Base-by-base conservation (phyloP, 2,888 invertebrate genomes). In the Drosophila peninsularis region DNA sequence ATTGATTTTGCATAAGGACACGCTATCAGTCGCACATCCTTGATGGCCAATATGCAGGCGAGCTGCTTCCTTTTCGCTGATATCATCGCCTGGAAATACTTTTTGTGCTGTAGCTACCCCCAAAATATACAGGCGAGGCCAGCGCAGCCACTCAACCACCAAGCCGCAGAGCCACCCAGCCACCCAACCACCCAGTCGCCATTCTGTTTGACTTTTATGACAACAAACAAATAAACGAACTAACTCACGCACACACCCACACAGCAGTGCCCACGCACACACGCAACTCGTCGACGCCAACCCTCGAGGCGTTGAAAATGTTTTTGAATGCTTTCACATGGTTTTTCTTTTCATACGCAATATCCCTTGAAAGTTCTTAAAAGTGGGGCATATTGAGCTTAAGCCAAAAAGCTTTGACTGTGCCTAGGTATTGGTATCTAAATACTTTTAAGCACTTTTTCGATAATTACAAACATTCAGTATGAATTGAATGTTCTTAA, bases 181-280 rank as follows among this genome's bases (percentile, higher is more conserved):
- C 53, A 34, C 19, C 44, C 52, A 39, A 13, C 36, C 56, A 27
- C 53, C 36, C 47, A 45, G 55, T 54, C 62, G 68, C 61, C 82
- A 62, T 58, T 36, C 73, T 65, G 60, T 65, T 74, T 68, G 75
- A 71, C 62, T 81, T 78, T 79, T 78, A 71, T 81, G 78, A 68
- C 70, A 80, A 65, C 64, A 72, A 74, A 52, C 68, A 74, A 56
- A 79, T 64, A 75, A 79, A 69, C 64, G 60, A 56, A 78, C 61
- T 58, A 54, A 44, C 70, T 24, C 30, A 68, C 57, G 19, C 56
- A 34, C 67, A 61, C 71, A 53, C 60, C 19, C 41, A 0, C 19
- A 60, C 14, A 30, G 13, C 30, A 10, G 1, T 1, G 13, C 68
- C 53, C 37, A 42, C 42, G 7, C 34, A 55, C 34, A 60, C 60